Base-by-base conservation (phyloP, 2,113 vertebrate genomes). In the Isichthys henryi region DNA sequence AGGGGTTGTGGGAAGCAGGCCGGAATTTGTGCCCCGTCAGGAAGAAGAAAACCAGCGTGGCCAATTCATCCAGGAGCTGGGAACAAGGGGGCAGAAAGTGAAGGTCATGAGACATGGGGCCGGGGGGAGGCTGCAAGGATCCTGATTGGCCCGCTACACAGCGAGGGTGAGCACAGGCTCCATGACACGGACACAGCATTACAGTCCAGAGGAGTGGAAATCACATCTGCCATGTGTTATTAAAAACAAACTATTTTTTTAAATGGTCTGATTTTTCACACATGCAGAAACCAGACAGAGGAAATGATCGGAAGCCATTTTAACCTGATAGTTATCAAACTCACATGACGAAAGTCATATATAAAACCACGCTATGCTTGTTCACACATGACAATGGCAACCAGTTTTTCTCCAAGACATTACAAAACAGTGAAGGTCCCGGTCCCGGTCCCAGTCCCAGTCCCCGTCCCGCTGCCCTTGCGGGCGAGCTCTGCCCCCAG, bases 21-120 rank as follows among this genome's bases (percentile, higher is more conserved):
- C 96, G 96, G 94, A 98, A 97, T 85, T 97, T 97, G 92, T 97
- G 97, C 3, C 97, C 97, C 0, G 97, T 98, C 3, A 98, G 94
- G 39, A 97, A 95, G 58, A 98, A 97, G 94, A 98, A 97, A 27
- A 97, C 93, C 9, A 97, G 92, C 0, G 96, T 98, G 90, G 97
- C 97, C 91, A 94, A 95, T 91, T 98, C 97, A 86, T 97, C 96
- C 93, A 98, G 93, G 88, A 97, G 93, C 97, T 97, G 94, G 9
- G 7, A 90, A 89, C 82, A 1, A 2, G 86, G 74, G 52, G 66
- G 0, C 74, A 88, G 86, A 50, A 9, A 77, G 8, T 23, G n/a
- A 87, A 56, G n/a, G 15, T 8, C 3, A 21, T 13, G 50, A 27
- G n/a, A 66, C 31, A 15, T 6, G 27, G 9, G 27, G n/a, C 7